phyloP scores from a whole-genome alignment of 2,113 vertebrate species.

The Saccopteryx bilineata region DNA sequence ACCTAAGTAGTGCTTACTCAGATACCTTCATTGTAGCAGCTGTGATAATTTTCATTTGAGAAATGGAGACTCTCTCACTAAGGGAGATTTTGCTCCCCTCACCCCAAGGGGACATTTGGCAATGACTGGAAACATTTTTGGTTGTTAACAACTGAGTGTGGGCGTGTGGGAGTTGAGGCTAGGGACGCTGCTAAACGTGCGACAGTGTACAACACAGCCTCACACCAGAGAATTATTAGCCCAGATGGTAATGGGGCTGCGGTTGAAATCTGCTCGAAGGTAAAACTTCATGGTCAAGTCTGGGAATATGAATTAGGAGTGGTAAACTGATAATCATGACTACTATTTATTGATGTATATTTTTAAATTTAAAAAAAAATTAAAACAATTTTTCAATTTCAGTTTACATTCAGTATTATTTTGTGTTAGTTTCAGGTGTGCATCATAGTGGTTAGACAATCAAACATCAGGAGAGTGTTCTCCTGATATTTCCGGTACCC shows the following conservation, averaged over 20 bases:
- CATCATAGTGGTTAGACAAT: neutral
- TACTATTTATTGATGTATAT: neutral
- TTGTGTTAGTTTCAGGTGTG: neutral
- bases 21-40: neutral
- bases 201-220: fast-evolving
- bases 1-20: neutral
- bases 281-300: neutral
- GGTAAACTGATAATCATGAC: neutral
- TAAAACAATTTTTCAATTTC: neutral
- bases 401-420: neutral
- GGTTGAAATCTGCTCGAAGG: neutral
- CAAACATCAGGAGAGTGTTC: neutral
- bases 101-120: neutral
- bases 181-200: neutral
- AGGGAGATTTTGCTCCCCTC: neutral
- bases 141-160: neutral
- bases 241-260: neutral
- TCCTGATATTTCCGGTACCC: neutral
- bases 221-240: neutral
- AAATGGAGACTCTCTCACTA: neutral
- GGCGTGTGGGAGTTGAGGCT: neutral
- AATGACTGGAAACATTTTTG: neutral
- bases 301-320: neutral
- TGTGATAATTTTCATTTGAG: neutral
- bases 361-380: neutral